Evolutionary conservation across 2,797 vertebrate genomes (phyloP).

Genomic region (Chromobotia macracanthus): DNA sequence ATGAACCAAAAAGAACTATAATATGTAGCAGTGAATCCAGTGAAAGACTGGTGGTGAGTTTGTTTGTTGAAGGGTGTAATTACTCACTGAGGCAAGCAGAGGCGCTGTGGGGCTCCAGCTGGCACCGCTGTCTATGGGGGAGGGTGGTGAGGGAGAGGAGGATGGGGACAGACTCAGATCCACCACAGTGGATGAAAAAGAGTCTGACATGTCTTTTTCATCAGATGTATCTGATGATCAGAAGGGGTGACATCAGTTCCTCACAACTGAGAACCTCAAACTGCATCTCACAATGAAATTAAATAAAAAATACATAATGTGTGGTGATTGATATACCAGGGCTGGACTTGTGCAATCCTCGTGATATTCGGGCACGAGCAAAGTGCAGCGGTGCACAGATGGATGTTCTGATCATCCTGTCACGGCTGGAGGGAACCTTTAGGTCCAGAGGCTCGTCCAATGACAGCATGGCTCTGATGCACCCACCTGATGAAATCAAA

Average conservation of each 20-base stretch:
- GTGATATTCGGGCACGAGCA: conserved; percentile 72
- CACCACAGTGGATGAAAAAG: conserved; percentile 44
- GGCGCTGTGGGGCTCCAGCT: conserved; percentile 55
- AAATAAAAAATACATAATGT: neutral
- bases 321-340: conserved; percentile 39
- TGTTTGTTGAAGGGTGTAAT: neutral
- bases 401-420: conserved; percentile 72
- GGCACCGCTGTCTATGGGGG: conserved; percentile 48
- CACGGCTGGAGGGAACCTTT: conserved; percentile 86
- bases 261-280: neutral
- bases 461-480: conserved; percentile 83
- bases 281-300: neutral
- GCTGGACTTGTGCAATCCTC: conserved; percentile 50
- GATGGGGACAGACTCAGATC: conserved; percentile 54
- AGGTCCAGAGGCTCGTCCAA: conserved; percentile 92
- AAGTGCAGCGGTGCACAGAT: conserved; percentile 72
- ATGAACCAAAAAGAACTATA: too few relatives aligned
- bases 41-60: neutral
- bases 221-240: conserved; percentile 30
- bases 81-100: conserved; percentile 49
- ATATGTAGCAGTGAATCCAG: neutral
- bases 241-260: neutral
- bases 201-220: conserved; percentile 46
- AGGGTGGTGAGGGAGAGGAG: conserved; percentile 47
- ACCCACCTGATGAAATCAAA: conserved; percentile 52